phyloP scores from a whole-genome alignment of 2,888 invertebrate species.

The Himalopsyche anomala region DNA sequence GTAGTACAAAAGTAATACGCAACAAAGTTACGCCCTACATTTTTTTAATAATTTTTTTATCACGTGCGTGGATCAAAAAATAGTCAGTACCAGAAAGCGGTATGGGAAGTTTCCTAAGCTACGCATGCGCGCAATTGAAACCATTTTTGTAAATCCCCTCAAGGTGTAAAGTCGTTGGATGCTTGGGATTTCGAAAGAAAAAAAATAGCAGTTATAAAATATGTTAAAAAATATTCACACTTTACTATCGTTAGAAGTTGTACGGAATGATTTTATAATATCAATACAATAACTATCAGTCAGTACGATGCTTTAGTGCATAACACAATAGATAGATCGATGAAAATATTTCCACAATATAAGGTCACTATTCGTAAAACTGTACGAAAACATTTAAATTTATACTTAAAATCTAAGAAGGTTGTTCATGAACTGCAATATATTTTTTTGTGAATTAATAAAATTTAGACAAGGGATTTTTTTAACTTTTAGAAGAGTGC shows the following conservation, averaged over 20 bases:
- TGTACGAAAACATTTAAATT: too few relatives aligned
- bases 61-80: conserved; percentile 22
- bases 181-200: conserved; percentile 2
- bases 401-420: too few relatives aligned
- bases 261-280: too few relatives aligned
- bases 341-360: too few relatives aligned
- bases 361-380: too few relatives aligned
- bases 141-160: conserved; percentile 31
- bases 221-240: neutral
- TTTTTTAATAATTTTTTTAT: conserved; percentile 37
- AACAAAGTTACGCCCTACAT: conserved; percentile 42
- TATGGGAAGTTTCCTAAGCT: conserved; percentile 34
- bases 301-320: too few relatives aligned
- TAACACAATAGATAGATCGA: too few relatives aligned
- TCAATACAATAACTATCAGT: too few relatives aligned
- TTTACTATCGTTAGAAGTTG: neutral
- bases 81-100: conserved; percentile 13
- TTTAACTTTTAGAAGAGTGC: too few relatives aligned
- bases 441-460: too few relatives aligned
- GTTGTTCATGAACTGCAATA: too few relatives aligned
- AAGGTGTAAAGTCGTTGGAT: conserved; percentile 11
- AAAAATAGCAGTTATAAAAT: neutral
- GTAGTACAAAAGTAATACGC: neutral
- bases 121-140: conserved; percentile 40
- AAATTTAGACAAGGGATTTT: too few relatives aligned